Base-by-base conservation (phyloP, 2,797 vertebrate genomes). In the Urocyon cinereoargenteus region DNA sequence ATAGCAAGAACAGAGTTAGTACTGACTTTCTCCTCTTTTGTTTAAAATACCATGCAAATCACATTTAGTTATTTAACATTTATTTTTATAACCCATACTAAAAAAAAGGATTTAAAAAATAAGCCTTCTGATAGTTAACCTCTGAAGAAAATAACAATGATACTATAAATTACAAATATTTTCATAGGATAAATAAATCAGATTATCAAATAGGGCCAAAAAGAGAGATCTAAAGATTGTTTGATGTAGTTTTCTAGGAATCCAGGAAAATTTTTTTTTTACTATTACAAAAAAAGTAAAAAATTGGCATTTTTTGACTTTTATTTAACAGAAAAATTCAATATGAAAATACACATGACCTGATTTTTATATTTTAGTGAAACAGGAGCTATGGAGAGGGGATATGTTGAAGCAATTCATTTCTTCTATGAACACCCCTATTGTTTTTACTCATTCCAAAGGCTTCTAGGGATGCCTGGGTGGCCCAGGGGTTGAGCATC, bases 61-160 rank as follows among this genome's bases (percentile, higher is more conserved):
- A 72, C 66, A 82, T 19, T 49, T 34, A 66, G 55, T 77, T 75
- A 62, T 40, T 86, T 88, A 78, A 85, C 15, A 70, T 68, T 68
- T 92, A 72, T 62, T 86, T 95, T 5, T n/a, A 28, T 79, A 57
- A 9, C 9, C 12, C 53, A 75, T 36, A 70, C 36, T 64, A 75
- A 68, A 14, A 68, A 14, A 64, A 94, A 92, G 77, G 1, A 36
- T 77, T 84, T 59, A 87, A 59, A 91, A 95, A 93, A 70, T 31
- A 31, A 83, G 8, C 21, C 40, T 92, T 93, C n/a, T n/a, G 7
- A 26, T 83, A 88, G 93, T 55, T 75, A 87, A 73, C 11, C 31
- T 24, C 34, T 77, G 22, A 90, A 84, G 59, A 79, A 96, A 94
- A 90, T 93, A 91, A 61, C 55, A 94, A 82, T 49, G 55, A n/a